These are phyloP conservation scores for Drosophila kikkawai DNA, from an alignment of 1,140 invertebrate species.

Conservation along the genomic window DNA sequence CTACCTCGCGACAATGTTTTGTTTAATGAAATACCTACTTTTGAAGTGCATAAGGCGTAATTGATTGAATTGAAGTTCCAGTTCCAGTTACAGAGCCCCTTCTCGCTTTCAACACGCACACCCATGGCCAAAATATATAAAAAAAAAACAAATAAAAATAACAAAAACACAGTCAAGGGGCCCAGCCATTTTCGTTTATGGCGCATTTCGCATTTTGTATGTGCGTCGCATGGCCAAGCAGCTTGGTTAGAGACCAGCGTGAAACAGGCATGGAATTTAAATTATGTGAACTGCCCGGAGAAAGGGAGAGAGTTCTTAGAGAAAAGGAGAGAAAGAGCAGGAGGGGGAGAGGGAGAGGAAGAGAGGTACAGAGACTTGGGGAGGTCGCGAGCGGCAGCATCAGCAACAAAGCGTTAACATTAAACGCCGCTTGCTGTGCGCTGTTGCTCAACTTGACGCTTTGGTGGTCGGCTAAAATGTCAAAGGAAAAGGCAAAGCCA, in stretches of 20 bases:
- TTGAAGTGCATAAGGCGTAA: constrained; percentile 69
- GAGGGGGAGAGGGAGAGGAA: no score
- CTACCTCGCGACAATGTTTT: constrained; percentile 52
- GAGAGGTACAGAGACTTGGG: neutral
- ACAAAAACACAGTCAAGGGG: constrained; percentile 17
- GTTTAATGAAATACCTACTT: constrained; percentile 47
- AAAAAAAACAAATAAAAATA: neutral
- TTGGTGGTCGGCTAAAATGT: constrained; percentile 45
- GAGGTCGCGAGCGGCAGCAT: constrained; percentile 4
- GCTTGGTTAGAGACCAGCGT: constrained; percentile 46
- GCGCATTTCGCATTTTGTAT: constrained; percentile 34
- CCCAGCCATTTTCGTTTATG: constrained; percentile 64
- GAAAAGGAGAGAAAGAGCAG: no score
- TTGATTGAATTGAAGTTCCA: constrained; percentile 71
- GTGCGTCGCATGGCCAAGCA: constrained; percentile 59
- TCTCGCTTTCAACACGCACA: constrained; percentile 16
- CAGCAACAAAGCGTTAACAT: constrained; percentile 58
- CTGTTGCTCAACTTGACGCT: constrained; percentile 33
- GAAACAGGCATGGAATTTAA: constrained; percentile 66
- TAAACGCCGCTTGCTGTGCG: constrained; percentile 39
- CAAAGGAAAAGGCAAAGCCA: constrained; percentile 29
- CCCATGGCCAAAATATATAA: neutral
- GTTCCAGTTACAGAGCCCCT: constrained; percentile 37
- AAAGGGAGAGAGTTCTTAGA: neutral
- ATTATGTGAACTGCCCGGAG: constrained; percentile 32